Evolutionary conservation across 2,113 vertebrate genomes (phyloP).

Genomic region (Lepidothrix coronata): DNA sequence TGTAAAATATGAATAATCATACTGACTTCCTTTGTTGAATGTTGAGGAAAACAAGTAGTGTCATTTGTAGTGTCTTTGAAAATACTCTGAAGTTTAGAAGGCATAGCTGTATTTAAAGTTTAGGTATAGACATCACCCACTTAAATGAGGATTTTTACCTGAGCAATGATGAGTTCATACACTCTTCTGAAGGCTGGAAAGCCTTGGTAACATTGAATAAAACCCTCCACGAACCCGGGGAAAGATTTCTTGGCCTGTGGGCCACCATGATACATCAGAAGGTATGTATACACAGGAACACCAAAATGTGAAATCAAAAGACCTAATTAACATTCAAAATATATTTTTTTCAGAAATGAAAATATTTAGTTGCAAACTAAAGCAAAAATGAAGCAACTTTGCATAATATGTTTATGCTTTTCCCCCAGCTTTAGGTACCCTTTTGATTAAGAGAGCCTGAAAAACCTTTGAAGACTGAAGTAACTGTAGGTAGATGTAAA

Average conservation of each 20-base stretch:
- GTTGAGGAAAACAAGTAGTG: background rate
- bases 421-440: background rate
- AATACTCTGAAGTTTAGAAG: background rate
- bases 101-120: background rate
- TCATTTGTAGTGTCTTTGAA: background rate
- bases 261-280: background rate
- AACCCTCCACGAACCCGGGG: fast-evolving
- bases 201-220: background rate
- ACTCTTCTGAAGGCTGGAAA: background rate
- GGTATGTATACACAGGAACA: background rate
- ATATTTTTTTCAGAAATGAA: background rate
- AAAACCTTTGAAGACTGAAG: background rate
- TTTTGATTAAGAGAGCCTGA: background rate
- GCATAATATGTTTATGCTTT: background rate
- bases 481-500: background rate
- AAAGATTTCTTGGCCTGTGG: background rate
- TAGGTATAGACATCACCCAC: background rate
- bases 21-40: background rate
- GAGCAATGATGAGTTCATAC: background rate
- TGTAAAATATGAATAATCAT: background rate
- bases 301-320: background rate
- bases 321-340: background rate
- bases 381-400: background rate
- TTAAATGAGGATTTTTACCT: background rate
- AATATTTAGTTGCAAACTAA: background rate